Evolutionary conservation across 2,797 vertebrate genomes (phyloP), one percentile per base, ranked within the genome.

Genomic region (Melanotaenia pygmaea): DNA sequence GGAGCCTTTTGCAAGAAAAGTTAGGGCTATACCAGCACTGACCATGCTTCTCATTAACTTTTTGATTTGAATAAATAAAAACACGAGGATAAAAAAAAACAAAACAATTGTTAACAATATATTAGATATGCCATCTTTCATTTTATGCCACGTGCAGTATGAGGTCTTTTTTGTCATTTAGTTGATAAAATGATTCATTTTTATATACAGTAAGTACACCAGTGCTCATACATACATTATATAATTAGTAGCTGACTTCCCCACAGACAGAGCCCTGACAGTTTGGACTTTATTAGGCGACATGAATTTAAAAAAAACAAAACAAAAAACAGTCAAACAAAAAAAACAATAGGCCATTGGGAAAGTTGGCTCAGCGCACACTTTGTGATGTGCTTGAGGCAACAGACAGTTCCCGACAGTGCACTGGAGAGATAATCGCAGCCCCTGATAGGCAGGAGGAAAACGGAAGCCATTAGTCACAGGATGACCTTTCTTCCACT

Each of bases 381-480:
- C 67, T 82, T 80, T 72, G 69, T 78, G 84, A 85, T 80, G 35
- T 68, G 86, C 66, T 74, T 28, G 43, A 81, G 73, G 70, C 65
- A 70, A 75, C 87, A 90, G 71, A 72, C 84, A 92, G 88, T 93
- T 94, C 93, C 93, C 82, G 72, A 73, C 81, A 84, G 87, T 93
- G 90, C 80, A 79, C 75, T 32, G 72, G 73, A 76, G 85, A 92
- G 92, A 94, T 93, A 93, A 94, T 81, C 53, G 1, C 73, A 45
- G 77, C 28, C 65, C 82, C 69, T 80, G 82, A 91, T 88, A 91
- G 86, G 70, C 34, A 22, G 77, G 71, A 89, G 92, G 93, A 85
- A 92, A 90, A 62, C 75, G 92, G 94, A 94, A 93, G 79, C 82
- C 87, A 90, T 93, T 82, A 83, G 65, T 94, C 89, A 91, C 30